Evolutionary conservation across 2,797 vertebrate genomes (phyloP), one percentile per base, ranked within the genome.

Genomic region (Gymnoscopelus microlampas): DNA sequence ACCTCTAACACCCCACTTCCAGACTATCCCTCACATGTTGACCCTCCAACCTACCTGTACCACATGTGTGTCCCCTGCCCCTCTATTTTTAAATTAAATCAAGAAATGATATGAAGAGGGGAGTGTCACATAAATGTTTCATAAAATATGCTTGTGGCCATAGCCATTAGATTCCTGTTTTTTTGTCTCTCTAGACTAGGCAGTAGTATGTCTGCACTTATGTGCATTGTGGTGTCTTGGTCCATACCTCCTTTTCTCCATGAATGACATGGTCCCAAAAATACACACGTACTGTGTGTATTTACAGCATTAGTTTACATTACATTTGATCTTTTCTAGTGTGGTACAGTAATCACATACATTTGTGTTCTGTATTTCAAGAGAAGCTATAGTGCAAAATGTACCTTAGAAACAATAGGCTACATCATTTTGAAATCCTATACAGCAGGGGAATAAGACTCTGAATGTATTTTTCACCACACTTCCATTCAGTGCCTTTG

Each of bases 1-100:
- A 99, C 94, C 97, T 99, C 94, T 99, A 97, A 96, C 89, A 3
- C 87, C 61, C 61, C 39, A 39, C 66, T 39, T 23, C 57, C 63
- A 70, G 32, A 77, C 77, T 71, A 66, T 73, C 66, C 66, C 62
- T 70, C 23, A 73, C 69, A 44, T 29, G 50, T 60, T 54, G 32
- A 70, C 61, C 29, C 14, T 68, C 75, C 69, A 48, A 29, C 73
- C 73, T 56, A 65, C 63, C 15, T 10, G 39, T 8, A 6, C 35
- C 26, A 19, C 24, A 26, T 48, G 26, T 53, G 24, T 29, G 12
- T 35, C n/a, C 47, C n/a, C 35, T 29, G 39, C 9, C 54, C 53
- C 29, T 51, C 19, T n/a, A 71, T 68, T 59, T 71, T 32, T 53
- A 57, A 48, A 79, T 75, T 55, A 83, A 79, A 72, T 70, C 65